phyloP scores from a whole-genome alignment of 2,797 vertebrate genomes.

The Margarornis squamiger region DNA sequence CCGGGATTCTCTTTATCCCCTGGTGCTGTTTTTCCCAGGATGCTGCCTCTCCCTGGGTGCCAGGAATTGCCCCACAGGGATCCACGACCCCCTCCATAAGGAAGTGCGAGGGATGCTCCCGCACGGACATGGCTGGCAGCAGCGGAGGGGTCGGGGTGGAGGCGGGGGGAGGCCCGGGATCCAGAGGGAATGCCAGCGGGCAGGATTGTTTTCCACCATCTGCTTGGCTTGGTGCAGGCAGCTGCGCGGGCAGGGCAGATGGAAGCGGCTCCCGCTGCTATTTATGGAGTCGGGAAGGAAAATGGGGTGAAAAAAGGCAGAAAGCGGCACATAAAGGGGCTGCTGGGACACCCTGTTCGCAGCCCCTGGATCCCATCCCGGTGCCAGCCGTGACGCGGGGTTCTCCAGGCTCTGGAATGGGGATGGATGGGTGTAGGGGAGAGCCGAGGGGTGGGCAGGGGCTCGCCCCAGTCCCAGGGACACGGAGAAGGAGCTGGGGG shows the following conservation, averaged over 20 bases:
- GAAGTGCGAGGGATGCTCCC: neutral
- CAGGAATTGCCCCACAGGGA: too few species aligned
- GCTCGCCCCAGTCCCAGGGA: neutral
- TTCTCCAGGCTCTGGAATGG: neutral
- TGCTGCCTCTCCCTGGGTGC: neutral
- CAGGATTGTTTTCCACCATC: neutral
- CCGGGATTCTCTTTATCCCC: neutral
- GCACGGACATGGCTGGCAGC: neutral
- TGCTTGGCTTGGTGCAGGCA: neutral
- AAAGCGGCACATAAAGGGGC: neutral
- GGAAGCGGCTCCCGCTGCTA: neutral
- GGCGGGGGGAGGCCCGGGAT: neutral
- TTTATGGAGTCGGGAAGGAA: neutral
- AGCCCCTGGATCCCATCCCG: neutral
- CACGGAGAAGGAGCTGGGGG: neutral
- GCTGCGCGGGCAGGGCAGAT: neutral
- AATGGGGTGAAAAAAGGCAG: neutral
- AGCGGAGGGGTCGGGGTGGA: neutral
- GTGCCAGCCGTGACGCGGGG: neutral
- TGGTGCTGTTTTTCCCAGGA: neutral
- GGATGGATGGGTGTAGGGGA: neutral
- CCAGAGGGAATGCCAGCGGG: neutral
- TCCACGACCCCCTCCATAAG: rapidly evolving
- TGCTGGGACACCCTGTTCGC: neutral
- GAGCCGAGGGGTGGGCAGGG: neutral